Evolutionary conservation across 2,797 vertebrate species (phyloP).

Genomic region (Poecilia velifera): DNA sequence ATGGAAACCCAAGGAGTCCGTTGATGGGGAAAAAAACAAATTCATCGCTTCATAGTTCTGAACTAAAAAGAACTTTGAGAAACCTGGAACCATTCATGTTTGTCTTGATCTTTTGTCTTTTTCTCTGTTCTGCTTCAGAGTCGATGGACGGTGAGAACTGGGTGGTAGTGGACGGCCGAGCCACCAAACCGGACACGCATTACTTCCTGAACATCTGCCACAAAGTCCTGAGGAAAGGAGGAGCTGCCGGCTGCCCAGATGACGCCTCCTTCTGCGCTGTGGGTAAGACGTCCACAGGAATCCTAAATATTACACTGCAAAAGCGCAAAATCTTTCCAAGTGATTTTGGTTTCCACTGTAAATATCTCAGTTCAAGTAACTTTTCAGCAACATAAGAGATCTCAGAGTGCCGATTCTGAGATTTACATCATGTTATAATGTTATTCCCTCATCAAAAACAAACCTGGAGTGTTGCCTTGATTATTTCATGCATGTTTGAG

Average conservation of each 20-base stretch:
- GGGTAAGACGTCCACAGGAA: constrained; percentile 79
- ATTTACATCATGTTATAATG: too few species aligned
- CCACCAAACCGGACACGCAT: constrained; percentile 61
- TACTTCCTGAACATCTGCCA: constrained; percentile 94
- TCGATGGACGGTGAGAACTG: constrained; percentile 83
- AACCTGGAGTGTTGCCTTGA: too few species aligned
- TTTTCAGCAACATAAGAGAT: too few species aligned
- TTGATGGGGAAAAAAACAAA: neutral
- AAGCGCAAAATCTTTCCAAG: too few species aligned
- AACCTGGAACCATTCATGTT: neutral
- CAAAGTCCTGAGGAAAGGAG: constrained; percentile 82
- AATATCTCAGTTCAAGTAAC: too few species aligned
- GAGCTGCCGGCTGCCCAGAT: constrained; percentile 80
- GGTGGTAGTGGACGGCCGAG: constrained; percentile 87
- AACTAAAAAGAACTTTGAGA: neutral
- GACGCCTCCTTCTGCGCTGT: constrained; percentile 87
- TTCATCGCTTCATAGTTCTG: neutral
- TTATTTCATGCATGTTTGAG: too few species aligned
- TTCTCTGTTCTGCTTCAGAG: constrained; percentile 68
- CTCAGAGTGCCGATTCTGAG: too few species aligned
- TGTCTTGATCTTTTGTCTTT: neutral
- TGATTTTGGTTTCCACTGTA: too few species aligned
- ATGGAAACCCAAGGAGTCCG: neutral
- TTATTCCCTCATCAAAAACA: too few species aligned
- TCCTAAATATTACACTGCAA: neutral